Evolutionary conservation across 1,140 invertebrate species (phyloP).

Genomic region (Lepidurus arcticus): DNA sequence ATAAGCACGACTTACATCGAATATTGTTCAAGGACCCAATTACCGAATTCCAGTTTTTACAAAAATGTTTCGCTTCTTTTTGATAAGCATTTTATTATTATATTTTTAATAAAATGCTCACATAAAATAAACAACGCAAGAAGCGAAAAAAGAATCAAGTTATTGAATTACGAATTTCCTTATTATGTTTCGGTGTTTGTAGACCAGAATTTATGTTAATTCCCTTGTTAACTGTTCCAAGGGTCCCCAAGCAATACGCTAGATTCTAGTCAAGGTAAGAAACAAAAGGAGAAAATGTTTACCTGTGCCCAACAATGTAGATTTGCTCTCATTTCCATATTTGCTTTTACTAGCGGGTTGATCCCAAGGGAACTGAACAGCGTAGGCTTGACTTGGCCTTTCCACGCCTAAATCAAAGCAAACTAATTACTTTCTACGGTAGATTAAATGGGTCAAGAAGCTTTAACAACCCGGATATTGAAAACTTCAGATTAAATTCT

Average conservation of each 20-base stretch:
- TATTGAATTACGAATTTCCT: too few relatives aligned
- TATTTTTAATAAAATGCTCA: too few relatives aligned
- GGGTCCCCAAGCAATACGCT: background rate
- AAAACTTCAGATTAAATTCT: slow-evolving; percentile 5
- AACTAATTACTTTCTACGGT: background rate
- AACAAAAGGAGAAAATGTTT: background rate
- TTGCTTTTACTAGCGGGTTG: background rate
- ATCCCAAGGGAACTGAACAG: background rate
- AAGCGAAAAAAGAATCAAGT: too few relatives aligned
- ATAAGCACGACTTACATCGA: background rate
- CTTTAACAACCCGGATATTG: background rate
- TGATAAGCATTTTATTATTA: too few relatives aligned
- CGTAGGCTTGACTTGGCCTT: background rate
- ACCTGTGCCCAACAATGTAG: background rate
- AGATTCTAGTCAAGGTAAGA: background rate
- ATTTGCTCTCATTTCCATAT: background rate
- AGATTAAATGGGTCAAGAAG: background rate
- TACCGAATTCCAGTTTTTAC: too few relatives aligned
- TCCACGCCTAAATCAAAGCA: background rate
- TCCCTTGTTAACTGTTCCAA: too few relatives aligned
- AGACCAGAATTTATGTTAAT: too few relatives aligned
- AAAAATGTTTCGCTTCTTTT: too few relatives aligned
- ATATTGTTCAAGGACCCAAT: too few relatives aligned
- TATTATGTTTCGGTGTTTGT: too few relatives aligned
- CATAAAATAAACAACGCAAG: too few relatives aligned